A percentile compares a stretch with the other conserved stretches of the same genome.
phyloP scores from a whole-genome alignment of 2,888 invertebrate species.

The Hydropsyche betteni region DNA sequence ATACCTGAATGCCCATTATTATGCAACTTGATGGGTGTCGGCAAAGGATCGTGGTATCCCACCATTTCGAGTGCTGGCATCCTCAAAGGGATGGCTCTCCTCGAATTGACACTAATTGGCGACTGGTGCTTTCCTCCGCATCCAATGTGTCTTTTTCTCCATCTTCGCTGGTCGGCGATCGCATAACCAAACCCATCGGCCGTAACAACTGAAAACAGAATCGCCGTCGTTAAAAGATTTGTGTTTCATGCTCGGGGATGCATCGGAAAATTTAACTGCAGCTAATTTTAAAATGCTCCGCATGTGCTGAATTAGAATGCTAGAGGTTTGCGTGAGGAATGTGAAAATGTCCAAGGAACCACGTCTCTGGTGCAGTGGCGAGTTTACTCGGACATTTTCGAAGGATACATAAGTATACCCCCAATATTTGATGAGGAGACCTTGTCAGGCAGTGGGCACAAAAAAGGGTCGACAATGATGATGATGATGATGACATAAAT shows the following conservation, averaged over 20 bases:
- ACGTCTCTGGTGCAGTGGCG: no score
- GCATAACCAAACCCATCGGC: constrained; percentile 68
- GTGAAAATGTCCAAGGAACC: no score
- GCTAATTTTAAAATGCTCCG: no score
- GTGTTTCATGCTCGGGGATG: background rate
- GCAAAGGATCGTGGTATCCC: constrained; percentile 75
- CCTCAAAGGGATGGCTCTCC: constrained; percentile 70
- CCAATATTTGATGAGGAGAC: no score
- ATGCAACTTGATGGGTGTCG: constrained; percentile 69
- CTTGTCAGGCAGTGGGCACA: no score
- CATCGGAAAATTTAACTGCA: no score
- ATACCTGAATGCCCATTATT: constrained; percentile 80
- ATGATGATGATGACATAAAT: no score
- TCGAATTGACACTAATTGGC: constrained; percentile 71
- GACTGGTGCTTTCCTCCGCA: constrained; percentile 75
- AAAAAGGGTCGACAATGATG: no score
- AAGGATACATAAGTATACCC: no score
- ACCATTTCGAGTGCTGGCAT: constrained; percentile 78
- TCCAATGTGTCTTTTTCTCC: constrained; percentile 69
- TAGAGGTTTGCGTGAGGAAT: no score
- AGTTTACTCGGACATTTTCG: no score
- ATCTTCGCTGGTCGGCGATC: constrained; percentile 71
- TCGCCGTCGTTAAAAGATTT: background rate
- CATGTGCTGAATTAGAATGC: no score
- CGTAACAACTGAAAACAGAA: background rate